Evolutionary conservation across 2,888 invertebrate species (phyloP).

Genomic region (Trilocha varians): DNA sequence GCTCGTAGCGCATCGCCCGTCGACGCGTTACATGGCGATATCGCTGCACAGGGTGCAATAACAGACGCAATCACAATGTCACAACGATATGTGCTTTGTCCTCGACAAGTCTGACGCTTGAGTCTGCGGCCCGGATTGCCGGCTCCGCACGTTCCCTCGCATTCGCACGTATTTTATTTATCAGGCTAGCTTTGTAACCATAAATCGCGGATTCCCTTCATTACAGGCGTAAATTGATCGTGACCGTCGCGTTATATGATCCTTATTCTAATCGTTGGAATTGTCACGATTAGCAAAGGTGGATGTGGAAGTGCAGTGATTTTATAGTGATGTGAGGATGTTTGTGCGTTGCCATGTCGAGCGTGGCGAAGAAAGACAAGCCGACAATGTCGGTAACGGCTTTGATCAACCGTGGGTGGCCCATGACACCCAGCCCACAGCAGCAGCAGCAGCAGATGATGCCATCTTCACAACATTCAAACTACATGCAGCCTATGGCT

Average conservation of each 20-base stretch:
- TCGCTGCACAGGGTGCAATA: slow-evolving; percentile 48
- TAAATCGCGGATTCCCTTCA: slow-evolving; percentile 29
- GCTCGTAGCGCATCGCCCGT: slow-evolving; percentile 50
- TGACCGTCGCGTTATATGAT: slow-evolving; percentile 23
- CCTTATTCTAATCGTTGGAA: slow-evolving; percentile 22
- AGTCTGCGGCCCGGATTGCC: slow-evolving; percentile 31
- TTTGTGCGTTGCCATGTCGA: slow-evolving; percentile 65
- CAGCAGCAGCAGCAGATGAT: slow-evolving; percentile 49
- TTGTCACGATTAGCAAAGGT: slow-evolving; percentile 27
- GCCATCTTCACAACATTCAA: slow-evolving; percentile 34
- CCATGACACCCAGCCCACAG: slow-evolving; percentile 44
- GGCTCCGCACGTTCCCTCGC: slow-evolving; percentile 24
- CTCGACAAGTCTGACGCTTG: slow-evolving; percentile 37
- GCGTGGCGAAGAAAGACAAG: slow-evolving; percentile 88
- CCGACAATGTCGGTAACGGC: slow-evolving; percentile 90
- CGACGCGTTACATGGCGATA: slow-evolving; percentile 51
- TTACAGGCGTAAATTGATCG: slow-evolving; percentile 30
- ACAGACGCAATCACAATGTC: slow-evolving; percentile 66
- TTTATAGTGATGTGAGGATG: slow-evolving; percentile 66
- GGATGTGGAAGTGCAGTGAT: slow-evolving; percentile 33
- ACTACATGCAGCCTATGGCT: slow-evolving; percentile 40
- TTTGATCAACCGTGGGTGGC: slow-evolving; percentile 82
- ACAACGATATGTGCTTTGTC: slow-evolving; percentile 55
- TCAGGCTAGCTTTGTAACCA: slow-evolving; percentile 25
- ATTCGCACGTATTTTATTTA: slow-evolving; percentile 30